Percentiles rank a stretch among this genome's conserved stretches.
These are phyloP conservation scores for Chamaea fasciata DNA, from an alignment of 2,113 vertebrate species.

Conservation along the genomic window DNA sequence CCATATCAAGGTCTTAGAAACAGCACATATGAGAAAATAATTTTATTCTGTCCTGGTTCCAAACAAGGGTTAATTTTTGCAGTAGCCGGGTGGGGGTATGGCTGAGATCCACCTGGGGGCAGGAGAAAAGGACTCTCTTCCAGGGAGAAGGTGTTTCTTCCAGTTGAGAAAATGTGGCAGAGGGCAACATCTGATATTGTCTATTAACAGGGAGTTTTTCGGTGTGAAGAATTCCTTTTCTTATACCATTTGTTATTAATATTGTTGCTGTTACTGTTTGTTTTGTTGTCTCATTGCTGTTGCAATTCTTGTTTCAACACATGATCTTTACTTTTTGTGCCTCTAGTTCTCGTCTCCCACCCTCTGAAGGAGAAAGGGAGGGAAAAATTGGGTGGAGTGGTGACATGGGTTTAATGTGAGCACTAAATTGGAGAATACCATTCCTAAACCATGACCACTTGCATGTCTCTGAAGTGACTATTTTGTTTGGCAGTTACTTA, in stretches of 20 bases:
- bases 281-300: not conserved
- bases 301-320: not conserved
- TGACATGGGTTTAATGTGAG: not conserved
- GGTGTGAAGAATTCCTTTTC: not conserved
- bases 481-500: not conserved
- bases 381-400: not conserved
- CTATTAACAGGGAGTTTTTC: not conserved
- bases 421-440: not conserved
- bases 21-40: not conserved
- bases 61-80: not conserved
- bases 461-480: not conserved
- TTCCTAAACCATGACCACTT: not conserved
- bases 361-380: not conserved
- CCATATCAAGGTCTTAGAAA: not conserved
- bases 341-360: not conserved
- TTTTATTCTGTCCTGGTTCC: not conserved
- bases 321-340: not conserved
- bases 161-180: accelerated
- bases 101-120: too few species aligned
- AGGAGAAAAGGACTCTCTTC: not conserved
- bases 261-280: not conserved
- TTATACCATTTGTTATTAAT: not conserved
- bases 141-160: accelerated
- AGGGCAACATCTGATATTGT: not conserved
- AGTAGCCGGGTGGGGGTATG: not conserved